Evolutionary conservation across 2,113 vertebrate species (phyloP), one percentile per base, ranked within the genome.

Genomic region (Cricetomys ansorgei): DNA sequence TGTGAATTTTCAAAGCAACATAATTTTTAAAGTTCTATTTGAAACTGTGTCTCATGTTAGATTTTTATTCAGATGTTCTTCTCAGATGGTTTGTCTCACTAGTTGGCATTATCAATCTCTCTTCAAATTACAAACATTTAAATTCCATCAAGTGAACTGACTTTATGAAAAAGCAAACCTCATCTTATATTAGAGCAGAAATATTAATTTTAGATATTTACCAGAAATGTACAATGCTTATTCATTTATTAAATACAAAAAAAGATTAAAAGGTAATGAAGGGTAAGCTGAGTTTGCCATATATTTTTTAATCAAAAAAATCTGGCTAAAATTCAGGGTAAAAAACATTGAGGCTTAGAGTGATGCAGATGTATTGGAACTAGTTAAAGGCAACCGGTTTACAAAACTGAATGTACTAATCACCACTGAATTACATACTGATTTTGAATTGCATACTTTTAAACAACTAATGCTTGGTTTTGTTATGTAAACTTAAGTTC

Each of bases 141-240:
- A 65, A 92, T 87, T 89, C 81, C 75, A 85, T 80, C 76, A 80
- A 69, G 70, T 79, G 19, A 95, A 77, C 17, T 12, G 25, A 94
- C 45, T 79, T 95, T 88, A 79, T 67, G 55, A 92, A 94, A 88
- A 95, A 94, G n/a, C n/a, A 87, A 94, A 77, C 65, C 45, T n/a
- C 37, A 90, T 76, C 31, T 89, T 87, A 15, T 34, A 73, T 79
- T 73, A 55, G 92, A 95, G 88, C 29, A n/a, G 13, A 69, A 59
- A 88, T 88, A 62, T 37, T 62, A 69, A 93, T 45, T 40, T 69
- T 57, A 57, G 9, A 31, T 92, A 86, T 72, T 92, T 83, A 92
- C 37, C 62, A 92, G 17, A 77, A 92, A 77, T 77, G 37, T 5
- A 90, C 83, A 70, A 84, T 59, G 27, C 50, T 65, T 57, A 70